Evolutionary conservation across 2,888 invertebrate species (phyloP), one percentile per base, ranked within the genome.

Genomic region (Epinotia nisella): DNA sequence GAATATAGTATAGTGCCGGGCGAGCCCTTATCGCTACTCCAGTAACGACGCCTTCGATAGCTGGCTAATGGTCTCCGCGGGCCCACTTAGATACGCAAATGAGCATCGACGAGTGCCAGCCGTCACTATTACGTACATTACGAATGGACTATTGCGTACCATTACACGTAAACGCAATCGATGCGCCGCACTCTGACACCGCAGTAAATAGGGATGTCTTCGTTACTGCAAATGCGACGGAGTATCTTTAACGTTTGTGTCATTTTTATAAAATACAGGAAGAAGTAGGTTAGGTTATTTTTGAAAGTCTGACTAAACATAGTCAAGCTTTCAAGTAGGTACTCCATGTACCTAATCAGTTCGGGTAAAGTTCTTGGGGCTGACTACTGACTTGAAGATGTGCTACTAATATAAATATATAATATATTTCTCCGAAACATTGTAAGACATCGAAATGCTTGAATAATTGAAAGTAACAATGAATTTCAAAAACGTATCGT

Each of bases 71-170:
- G 92, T 90, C 88, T 89, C 88, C 87, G 86, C 87, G 89, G 88
- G 87, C 85, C 89, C 91, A 91, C 92, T 93, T 91, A 92, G 93
- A 93, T 93, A 93, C 91, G 93, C 92, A 93, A 93, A 93, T 92
- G 93, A 92, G 90, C 92, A 89, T 89, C 90, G 87, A 85, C 87
- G 86, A 89, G 84, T 85, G 78, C 78, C 85, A 83, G 77, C 79
- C 80, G 82, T 81, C 84, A 81, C 85, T 83, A 87, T 88, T 85
- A 87, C 87, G 82, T 81, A 80, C 83, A 82, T 85, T 84, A 84
- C 83, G 80, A 80, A 81, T 80, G 79, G 78, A 78, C 78, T 80
- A 82, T 79, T 83, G 80, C 78, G 79, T 79, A 70, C 76, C 80
- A 84, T 85, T 83, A 84, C 85, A 82, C 80, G 81, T 80, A 82